Evolutionary conservation across 2,888 invertebrate genomes (phyloP).

Genomic region (Minunthozetes semirufus): DNA sequence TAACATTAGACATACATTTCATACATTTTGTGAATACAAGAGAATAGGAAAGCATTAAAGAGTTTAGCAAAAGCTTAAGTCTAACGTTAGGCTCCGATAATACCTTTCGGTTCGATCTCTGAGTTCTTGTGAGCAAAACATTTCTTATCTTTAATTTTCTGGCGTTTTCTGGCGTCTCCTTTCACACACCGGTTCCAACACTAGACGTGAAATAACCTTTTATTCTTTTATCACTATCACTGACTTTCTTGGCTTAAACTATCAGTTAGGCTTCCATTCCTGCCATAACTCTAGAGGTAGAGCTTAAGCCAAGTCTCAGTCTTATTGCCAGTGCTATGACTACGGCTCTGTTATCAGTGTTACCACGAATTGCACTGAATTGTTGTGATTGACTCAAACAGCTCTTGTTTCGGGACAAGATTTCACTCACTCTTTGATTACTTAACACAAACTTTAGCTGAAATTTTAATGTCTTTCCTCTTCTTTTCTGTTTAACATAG

Average conservation of each 20-base stretch:
- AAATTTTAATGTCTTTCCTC: background rate
- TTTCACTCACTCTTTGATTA: background rate
- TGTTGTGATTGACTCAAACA: background rate
- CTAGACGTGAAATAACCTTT: conserved; percentile 10
- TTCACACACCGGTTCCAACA: conserved; percentile 3
- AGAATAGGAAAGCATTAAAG: background rate
- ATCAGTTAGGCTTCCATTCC: background rate
- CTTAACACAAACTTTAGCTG: background rate
- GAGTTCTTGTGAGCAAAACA: background rate
- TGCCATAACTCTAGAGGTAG: background rate
- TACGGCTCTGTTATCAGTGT: conserved; percentile 1
- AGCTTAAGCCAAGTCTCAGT: background rate
- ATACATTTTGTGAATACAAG: background rate
- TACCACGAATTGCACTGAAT: conserved; percentile 19
- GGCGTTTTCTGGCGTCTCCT: conserved; percentile 19
- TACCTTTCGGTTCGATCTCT: background rate
- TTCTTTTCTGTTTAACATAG: background rate
- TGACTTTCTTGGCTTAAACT: background rate
- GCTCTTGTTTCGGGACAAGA: conserved; percentile 9
- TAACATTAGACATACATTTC: background rate
- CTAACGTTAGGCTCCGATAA: conserved; percentile 11
- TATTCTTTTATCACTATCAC: conserved; percentile 22
- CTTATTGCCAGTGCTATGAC: background rate
- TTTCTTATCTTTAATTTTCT: conserved; percentile 30
- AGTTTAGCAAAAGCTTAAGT: conserved; percentile 1